Percentiles rank a stretch among this genome's conserved stretches.
phyloP scores from a whole-genome alignment of 2,888 invertebrate species.

The Drepana falcataria region DNA sequence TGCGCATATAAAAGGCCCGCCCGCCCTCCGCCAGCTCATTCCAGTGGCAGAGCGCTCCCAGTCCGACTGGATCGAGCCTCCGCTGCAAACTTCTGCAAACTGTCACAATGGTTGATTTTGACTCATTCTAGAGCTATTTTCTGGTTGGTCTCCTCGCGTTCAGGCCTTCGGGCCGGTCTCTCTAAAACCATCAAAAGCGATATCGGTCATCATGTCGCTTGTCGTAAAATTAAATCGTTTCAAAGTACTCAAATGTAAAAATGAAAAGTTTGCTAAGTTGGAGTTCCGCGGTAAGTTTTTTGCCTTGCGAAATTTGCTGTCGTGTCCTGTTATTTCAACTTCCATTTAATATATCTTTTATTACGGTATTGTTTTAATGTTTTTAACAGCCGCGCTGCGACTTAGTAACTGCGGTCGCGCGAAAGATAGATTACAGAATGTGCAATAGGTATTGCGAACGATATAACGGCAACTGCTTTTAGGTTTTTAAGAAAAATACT shows the following conservation, averaged over 20 bases:
- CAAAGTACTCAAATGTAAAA: slow-evolving; percentile 82
- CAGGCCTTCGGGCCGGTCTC: slow-evolving; percentile 12
- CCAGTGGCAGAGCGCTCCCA: slow-evolving; percentile 19
- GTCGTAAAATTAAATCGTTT: slow-evolving; percentile 83
- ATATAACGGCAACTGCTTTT: too few relatives aligned
- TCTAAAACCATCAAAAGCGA: slow-evolving; percentile 2
- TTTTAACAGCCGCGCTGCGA: too few relatives aligned
- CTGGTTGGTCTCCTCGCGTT: background rate
- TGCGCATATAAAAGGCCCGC: slow-evolving; percentile 17
- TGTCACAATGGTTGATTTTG: background rate
- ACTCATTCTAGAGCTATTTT: background rate
- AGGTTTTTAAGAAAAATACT: too few relatives aligned
- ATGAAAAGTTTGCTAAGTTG: slow-evolving; percentile 82
- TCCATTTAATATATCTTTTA: too few relatives aligned
- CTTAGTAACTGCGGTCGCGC: background rate
- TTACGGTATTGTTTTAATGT: too few relatives aligned
- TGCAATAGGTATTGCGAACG: too few relatives aligned
- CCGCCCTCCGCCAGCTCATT: slow-evolving; percentile 36
- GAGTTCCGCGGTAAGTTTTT: slow-evolving; percentile 86
- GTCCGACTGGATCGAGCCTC: slow-evolving; percentile 12
- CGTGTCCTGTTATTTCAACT: background rate
- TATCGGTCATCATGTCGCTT: slow-evolving; percentile 79
- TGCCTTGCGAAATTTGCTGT: background rate
- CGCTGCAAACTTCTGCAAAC: slow-evolving; percentile 20
- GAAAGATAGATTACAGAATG: background rate